phyloP scores from a whole-genome alignment of 2,888 invertebrate genomes.

The Heliconius aoede region DNA sequence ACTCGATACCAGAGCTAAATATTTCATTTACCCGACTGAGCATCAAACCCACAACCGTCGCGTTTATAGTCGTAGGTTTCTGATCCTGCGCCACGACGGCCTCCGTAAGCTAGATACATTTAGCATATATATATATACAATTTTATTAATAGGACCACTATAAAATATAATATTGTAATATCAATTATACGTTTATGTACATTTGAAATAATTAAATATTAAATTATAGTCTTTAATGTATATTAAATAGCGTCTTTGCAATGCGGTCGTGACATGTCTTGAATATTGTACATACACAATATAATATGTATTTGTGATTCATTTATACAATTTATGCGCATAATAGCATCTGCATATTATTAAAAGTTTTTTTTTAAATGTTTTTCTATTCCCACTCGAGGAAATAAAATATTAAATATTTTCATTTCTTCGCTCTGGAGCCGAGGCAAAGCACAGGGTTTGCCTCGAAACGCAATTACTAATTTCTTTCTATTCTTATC shows the following conservation, averaged over 20 bases:
- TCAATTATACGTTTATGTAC: conserved; percentile 40
- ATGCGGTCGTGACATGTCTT: conserved; percentile 46
- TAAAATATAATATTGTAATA: conserved; percentile 28
- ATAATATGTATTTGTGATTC: conserved; percentile 38
- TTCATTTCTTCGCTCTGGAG: too few relatives aligned
- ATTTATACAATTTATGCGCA: conserved; percentile 11
- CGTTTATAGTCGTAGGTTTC: too few relatives aligned
- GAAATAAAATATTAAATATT: too few relatives aligned
- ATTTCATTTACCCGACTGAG: too few relatives aligned
- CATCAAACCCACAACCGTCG: too few relatives aligned
- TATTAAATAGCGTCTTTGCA: conserved; percentile 44
- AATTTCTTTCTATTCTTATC: too few relatives aligned
- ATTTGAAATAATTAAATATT: conserved; percentile 37
- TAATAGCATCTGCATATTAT: conserved; percentile 20
- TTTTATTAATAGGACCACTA: conserved; percentile 11
- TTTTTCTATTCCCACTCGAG: too few relatives aligned
- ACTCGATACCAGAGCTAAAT: too few relatives aligned
- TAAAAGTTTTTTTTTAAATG: not conserved
- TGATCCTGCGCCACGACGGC: too few relatives aligned
- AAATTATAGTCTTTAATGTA: conserved; percentile 40
- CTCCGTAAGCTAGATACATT: not conserved
- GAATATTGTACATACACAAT: conserved; percentile 27
- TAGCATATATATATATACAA: not conserved
- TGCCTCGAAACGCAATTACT: too few relatives aligned
- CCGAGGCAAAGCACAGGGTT: too few relatives aligned